Conservation (phyloP, 2,113 vertebrate species). For the Salvelinus alpinus region DNA sequence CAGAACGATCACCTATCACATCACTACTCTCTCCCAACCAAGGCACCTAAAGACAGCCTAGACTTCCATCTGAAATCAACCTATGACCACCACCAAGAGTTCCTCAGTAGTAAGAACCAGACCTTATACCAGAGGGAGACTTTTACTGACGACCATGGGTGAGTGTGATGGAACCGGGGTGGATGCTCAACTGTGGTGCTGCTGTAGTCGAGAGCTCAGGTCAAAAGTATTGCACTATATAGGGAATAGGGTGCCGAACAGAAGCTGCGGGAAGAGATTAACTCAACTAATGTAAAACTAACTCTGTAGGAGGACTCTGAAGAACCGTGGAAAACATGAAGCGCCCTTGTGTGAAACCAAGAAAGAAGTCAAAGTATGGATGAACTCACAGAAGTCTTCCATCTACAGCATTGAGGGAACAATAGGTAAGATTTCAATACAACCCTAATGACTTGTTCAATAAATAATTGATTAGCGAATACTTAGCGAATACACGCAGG, state of each 20-base stretch:
- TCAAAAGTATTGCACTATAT: too few species aligned
- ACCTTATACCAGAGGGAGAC: conserved; percentile 73
- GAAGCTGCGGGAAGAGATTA: too few species aligned
- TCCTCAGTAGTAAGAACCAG: conserved; percentile 74
- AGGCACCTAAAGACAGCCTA: conserved; percentile 78
- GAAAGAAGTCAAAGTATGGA: conserved; percentile 66
- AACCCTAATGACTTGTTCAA: too few species aligned
- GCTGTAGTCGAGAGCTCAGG: not conserved
- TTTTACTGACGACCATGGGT: conserved; percentile 55
- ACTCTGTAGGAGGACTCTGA: conserved; percentile 45
- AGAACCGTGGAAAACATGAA: conserved; percentile 28
- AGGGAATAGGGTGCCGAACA: not conserved
- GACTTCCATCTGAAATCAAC: conserved; percentile 78
- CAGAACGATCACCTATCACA: too few species aligned
- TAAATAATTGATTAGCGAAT: too few species aligned
- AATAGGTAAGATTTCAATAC: conserved; percentile 61
- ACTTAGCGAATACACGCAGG: too few species aligned
- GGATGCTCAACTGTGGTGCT: not conserved
- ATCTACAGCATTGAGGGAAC: conserved; percentile 77
- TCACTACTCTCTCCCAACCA: conserved; percentile 7
- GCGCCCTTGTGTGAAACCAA: conserved; percentile 10
- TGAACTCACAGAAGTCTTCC: conserved; percentile 73
- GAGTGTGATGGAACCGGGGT: conserved; percentile 13
- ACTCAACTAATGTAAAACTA: not conserved
- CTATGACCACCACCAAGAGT: conserved; percentile 77